These are phyloP conservation scores for Acanthacorydalis orientalis DNA, from an alignment of 2,888 invertebrate genomes.

Conservation along the genomic window DNA sequence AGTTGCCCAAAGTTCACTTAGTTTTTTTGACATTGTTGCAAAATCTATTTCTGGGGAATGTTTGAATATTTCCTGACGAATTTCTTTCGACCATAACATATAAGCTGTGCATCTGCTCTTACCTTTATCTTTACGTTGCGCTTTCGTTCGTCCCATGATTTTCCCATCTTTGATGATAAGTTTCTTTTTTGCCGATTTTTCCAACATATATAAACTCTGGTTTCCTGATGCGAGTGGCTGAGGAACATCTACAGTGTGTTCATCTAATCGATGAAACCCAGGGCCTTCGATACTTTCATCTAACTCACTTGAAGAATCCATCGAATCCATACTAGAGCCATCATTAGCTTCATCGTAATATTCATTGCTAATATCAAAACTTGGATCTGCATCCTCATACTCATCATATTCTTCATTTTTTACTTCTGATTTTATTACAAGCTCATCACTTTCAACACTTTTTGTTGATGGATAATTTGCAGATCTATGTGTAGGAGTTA, in stretches of 20 bases:
- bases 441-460: slow-evolving; percentile 11
- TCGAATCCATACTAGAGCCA: slow-evolving; percentile 31
- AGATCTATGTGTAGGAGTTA: neutral
- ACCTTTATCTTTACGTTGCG: slow-evolving; percentile 65
- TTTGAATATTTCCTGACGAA: slow-evolving; percentile 53
- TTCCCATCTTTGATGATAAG: slow-evolving; percentile 46
- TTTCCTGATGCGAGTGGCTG: slow-evolving; percentile 26
- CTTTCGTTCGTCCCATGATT: slow-evolving; percentile 53
- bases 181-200: slow-evolving; percentile 61
- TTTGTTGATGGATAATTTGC: slow-evolving; percentile 6
- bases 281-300: slow-evolving; percentile 27
- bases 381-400: neutral
- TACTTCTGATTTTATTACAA: slow-evolving; percentile 15
- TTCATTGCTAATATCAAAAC: slow-evolving; percentile 11
- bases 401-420: slow-evolving; percentile 22
- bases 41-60: slow-evolving; percentile 69
- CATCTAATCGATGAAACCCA: slow-evolving; percentile 32
- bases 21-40: slow-evolving; percentile 61
- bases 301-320: slow-evolving; percentile 31
- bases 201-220: slow-evolving; percentile 57
- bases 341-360: slow-evolving; percentile 17
- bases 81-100: slow-evolving; percentile 79
- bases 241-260: slow-evolving; percentile 24
- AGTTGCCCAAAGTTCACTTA: slow-evolving; percentile 81
- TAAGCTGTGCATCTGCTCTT: slow-evolving; percentile 74